These are phyloP conservation scores for Haemorhous mexicanus DNA, from an alignment of 2,113 vertebrate genomes.

Conservation along the genomic window DNA sequence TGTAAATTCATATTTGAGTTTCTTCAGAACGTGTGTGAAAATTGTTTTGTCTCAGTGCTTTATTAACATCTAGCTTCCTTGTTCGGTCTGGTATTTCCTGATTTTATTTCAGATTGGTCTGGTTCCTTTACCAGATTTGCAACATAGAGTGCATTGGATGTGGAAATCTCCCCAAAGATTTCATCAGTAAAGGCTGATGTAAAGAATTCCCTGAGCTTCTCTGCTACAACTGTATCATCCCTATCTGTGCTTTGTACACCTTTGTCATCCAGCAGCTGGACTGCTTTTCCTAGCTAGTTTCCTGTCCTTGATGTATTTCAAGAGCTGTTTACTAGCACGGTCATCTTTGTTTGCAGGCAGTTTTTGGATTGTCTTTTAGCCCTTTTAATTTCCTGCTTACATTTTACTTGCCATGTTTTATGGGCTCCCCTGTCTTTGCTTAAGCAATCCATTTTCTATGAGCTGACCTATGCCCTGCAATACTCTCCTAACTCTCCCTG, in stretches of 20 bases:
- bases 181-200: background rate
- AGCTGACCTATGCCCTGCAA: background rate
- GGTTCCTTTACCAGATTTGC: background rate
- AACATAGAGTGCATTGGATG: background rate
- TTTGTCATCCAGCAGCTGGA: background rate
- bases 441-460: background rate
- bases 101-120: background rate
- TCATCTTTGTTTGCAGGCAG: background rate
- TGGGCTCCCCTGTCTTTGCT: background rate
- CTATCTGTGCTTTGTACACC: background rate
- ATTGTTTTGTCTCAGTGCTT: background rate
- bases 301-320: background rate
- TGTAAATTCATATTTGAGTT: background rate
- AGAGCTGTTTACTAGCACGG: background rate
- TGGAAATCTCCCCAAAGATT: background rate
- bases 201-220: background rate
- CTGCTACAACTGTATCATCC: background rate
- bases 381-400: slow-evolving; percentile 22
- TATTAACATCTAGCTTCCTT: background rate
- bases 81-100: slow-evolving; percentile 16
- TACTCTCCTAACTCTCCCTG: background rate
- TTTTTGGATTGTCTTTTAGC: background rate
- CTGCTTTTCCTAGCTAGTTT: background rate
- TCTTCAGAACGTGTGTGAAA: background rate
- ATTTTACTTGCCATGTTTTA: background rate